These are phyloP conservation scores for Parnassius apollo DNA, from an alignment of 2,888 invertebrate species.

Conservation along the genomic window DNA sequence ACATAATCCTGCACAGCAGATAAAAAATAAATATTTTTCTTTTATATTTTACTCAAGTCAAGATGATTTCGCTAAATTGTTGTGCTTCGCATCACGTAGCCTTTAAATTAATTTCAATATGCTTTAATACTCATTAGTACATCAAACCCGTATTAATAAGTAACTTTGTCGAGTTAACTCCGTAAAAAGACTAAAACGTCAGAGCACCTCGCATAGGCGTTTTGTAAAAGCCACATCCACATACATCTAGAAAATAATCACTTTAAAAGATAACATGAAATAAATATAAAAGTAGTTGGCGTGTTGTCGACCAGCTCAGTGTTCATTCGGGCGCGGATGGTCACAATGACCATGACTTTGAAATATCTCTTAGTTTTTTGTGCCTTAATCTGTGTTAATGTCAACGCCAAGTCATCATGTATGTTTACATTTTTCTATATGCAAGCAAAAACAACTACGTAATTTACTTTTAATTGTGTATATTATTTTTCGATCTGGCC, in stretches of 20 bases:
- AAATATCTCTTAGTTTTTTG: conserved; percentile 54
- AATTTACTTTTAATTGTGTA: too few relatives aligned
- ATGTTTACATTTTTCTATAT: conserved; percentile 42
- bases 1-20: too few relatives aligned
- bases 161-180: too few relatives aligned
- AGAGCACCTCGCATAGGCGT: background rate
- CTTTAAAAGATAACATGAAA: conserved; percentile 44
- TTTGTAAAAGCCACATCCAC: background rate
- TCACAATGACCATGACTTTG: conserved; percentile 67
- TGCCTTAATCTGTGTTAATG: conserved; percentile 55
- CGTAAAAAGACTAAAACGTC: too few relatives aligned
- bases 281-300: conserved; percentile 61
- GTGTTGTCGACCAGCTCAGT: conserved; percentile 42
- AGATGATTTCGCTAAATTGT: too few relatives aligned
- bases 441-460: too few relatives aligned
- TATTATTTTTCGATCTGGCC: background rate
- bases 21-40: too few relatives aligned
- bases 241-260: conserved; percentile 26
- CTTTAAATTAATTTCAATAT: too few relatives aligned
- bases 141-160: too few relatives aligned
- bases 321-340: conserved; percentile 51
- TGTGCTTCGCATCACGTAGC: too few relatives aligned
- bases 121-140: too few relatives aligned
- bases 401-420: conserved; percentile 64
- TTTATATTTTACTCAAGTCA: too few relatives aligned